Evolutionary conservation across 2,797 vertebrate species (phyloP).

Genomic region (Cottoperca gobio): DNA sequence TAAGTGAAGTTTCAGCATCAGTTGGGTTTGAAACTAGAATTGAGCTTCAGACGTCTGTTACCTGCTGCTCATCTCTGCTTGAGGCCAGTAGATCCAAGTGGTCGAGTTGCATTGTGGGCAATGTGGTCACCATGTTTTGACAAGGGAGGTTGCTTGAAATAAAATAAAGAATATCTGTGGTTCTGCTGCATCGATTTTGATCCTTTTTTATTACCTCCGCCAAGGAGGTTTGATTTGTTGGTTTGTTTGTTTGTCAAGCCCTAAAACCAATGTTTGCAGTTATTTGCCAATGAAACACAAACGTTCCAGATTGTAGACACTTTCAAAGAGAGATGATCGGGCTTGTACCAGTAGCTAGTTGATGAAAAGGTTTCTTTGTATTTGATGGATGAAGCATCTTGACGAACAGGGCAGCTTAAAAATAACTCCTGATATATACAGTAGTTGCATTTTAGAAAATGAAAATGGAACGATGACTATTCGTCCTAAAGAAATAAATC

Average conservation of each 20-base stretch:
- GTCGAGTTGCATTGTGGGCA: neutral
- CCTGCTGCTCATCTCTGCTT: neutral
- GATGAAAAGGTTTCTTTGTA: slow-evolving; percentile 24
- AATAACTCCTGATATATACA: neutral
- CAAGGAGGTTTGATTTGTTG: no score
- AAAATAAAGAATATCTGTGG: neutral
- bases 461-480: neutral
- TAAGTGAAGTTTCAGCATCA: no score
- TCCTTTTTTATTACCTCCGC: no score
- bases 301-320: neutral
- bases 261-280: slow-evolving; percentile 23
- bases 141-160: neutral
- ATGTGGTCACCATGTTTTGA: neutral
- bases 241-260: no score
- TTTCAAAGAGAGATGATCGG: slow-evolving; percentile 26
- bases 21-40: no score
- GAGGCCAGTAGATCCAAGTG: no score
- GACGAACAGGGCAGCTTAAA: neutral
- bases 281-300: slow-evolving; percentile 15
- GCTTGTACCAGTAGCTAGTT: neutral
- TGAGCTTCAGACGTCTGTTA: no score
- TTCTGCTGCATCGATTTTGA: neutral
- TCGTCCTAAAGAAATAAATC: slow-evolving; percentile 14
- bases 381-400: neutral
- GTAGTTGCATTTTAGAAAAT: slow-evolving; percentile 1